Base-by-base conservation (phyloP, 2,797 vertebrate genomes). In the Sylvilagus floridanus region DNA sequence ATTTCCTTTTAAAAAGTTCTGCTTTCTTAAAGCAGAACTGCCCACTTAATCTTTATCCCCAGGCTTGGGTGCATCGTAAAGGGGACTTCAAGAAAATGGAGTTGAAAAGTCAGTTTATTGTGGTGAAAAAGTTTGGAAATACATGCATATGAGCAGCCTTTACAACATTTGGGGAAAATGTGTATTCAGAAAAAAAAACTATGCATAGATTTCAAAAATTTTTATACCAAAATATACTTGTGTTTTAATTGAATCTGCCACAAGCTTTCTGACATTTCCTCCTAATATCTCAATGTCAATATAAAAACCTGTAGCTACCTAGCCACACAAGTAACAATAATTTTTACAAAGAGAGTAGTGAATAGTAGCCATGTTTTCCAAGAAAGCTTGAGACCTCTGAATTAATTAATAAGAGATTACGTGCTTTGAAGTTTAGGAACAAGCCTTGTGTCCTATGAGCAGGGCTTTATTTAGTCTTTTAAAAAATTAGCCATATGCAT, bases 1-100 rank as follows among this genome's bases (percentile, higher is more conserved):
- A 86, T 91, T 88, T 95, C 26, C 8, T 93, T 93, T 6, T 82
- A 69, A 63, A 47, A 96, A 77, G 9, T 82, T 86, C 28, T 79
- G 42, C 26, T 84, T 93, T 26, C 35, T 91, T 71, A 86, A 86
- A 83, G 4, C 19, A 17, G 16, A 57, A 16, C 19, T 57, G 54
- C 2, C 19, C 17, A 19, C 17, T 57, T 57, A 21, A 21, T 57
- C 19, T 57, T 57, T 57, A 21, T 32, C 32, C 6, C 12, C 26
- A 81, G 10, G 24, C 28, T 85, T 72, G 11, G 35, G 12, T 87
- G 69, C 42, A 84, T 47, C 14, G 42, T 16, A 75, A 5, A 57
- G 54, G 54, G 42, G 42, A 47, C 42, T 47, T 57, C 54, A 57
- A 57, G 19, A 57, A 57, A 57, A 57, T 57, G 16, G 54, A 57